Percentiles rank a stretch among this genome's conserved stretches.
phyloP scores from a whole-genome alignment of 2,888 invertebrate species.

The Timema podura region DNA sequence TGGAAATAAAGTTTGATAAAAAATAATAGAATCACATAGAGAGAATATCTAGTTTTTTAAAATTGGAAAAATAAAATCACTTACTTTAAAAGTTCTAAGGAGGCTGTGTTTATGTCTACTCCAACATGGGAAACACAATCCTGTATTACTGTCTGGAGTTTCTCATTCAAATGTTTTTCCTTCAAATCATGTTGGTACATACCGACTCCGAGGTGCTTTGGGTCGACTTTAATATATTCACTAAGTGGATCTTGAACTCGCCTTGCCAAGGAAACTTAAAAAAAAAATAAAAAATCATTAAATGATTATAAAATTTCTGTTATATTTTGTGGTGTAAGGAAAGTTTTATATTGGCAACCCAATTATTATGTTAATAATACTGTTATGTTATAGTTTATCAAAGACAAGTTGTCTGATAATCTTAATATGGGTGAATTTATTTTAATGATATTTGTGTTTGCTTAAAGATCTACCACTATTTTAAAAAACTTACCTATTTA shows the following conservation, averaged over 20 bases:
- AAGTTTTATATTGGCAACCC: no score
- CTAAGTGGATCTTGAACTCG: constrained; percentile 86
- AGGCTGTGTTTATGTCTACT: constrained; percentile 85
- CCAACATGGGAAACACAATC: constrained; percentile 93
- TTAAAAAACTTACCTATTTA: no score
- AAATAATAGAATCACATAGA: no score
- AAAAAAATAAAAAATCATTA: constrained; percentile 33
- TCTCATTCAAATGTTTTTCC: constrained; percentile 66
- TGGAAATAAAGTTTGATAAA: no score
- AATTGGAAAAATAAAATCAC: no score
- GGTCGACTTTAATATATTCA: constrained; percentile 90
- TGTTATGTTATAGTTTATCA: no score
- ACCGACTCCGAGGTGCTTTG: constrained; percentile 89
- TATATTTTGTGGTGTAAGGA: background rate
- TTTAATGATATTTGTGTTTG: no score
- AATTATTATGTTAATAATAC: no score
- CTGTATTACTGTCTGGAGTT: constrained; percentile 75
- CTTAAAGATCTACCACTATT: no score
- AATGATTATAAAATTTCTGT: background rate
- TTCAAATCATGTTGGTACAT: constrained; percentile 92
- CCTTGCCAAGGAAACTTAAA: constrained; percentile 74
- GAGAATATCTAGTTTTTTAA: no score
- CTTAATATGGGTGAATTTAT: no score
- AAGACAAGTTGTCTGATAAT: no score
- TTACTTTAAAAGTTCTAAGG: constrained; percentile 39